A percentile compares a stretch with the other conserved stretches of the same genome.
Conservation (phyloP, 2,888 invertebrate species). For the Gandaritis pyraliata region DNA sequence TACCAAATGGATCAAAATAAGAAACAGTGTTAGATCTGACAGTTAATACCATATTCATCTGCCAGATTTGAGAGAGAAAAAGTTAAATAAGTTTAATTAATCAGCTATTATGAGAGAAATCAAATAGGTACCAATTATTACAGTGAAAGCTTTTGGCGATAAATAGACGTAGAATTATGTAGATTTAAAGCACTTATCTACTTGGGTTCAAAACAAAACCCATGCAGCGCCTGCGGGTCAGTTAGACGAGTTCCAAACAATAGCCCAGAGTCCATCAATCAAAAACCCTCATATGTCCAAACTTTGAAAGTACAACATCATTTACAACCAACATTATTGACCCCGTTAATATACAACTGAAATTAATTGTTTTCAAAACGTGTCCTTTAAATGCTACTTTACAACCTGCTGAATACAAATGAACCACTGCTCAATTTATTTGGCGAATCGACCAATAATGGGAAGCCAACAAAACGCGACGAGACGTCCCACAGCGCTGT, state of each 20-base stretch:
- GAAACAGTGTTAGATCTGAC: too few species aligned
- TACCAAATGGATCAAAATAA: too few species aligned
- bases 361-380: constrained; percentile 31
- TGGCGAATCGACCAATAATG: constrained; percentile 29
- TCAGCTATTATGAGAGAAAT: too few species aligned
- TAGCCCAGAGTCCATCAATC: constrained; percentile 56
- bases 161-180: not conserved
- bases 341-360: constrained; percentile 17
- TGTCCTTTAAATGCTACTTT: constrained; percentile 29
- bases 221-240: constrained; percentile 3
- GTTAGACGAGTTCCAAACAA: constrained; percentile 27
- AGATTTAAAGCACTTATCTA: not conserved
- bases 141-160: not conserved
- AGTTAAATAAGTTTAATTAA: too few species aligned
- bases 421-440: constrained; percentile 32
- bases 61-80: too few species aligned
- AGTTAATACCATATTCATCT: too few species aligned
- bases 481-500: constrained; percentile 40
- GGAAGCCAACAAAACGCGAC: constrained; percentile 26
- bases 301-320: constrained; percentile 60
- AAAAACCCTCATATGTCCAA: constrained; percentile 61
- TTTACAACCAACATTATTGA: constrained; percentile 44
- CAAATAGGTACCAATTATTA: too few species aligned
- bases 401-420: constrained; percentile 36
- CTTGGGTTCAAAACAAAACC: not conserved